Evolutionary conservation across 2,888 invertebrate genomes (phyloP).

Genomic region (Tetrapedia diversipes): DNA sequence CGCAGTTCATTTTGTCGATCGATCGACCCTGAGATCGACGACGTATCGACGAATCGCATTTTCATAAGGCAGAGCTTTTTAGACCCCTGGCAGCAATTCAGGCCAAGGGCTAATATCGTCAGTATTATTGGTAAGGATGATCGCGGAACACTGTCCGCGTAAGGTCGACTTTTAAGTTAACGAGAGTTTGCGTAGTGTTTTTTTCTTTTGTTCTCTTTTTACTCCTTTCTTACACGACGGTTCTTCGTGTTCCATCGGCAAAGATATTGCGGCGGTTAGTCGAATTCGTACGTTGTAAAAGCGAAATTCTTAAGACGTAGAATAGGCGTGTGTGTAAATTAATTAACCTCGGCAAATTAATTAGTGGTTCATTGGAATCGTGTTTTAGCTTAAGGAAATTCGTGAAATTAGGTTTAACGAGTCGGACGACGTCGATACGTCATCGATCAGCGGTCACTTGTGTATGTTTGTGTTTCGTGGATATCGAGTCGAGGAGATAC

Average conservation of each 20-base stretch:
- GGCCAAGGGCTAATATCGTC: constrained; percentile 30
- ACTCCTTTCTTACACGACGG: background rate
- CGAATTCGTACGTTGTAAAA: background rate
- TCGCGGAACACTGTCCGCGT: background rate
- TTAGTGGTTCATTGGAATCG: background rate
- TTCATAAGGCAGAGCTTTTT: too few relatives aligned
- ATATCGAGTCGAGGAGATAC: background rate
- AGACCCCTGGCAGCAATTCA: constrained; percentile 14
- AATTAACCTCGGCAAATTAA: background rate
- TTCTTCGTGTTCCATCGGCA: background rate
- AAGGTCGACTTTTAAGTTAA: constrained; percentile 27
- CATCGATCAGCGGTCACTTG: background rate
- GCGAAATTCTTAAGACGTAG: constrained; percentile 1
- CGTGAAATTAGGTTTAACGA: constrained; percentile 33
- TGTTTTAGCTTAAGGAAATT: constrained; percentile 36
- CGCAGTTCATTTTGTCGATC: background rate
- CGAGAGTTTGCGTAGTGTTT: constrained; percentile 1
- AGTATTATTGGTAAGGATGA: constrained; percentile 49
- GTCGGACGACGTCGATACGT: constrained; percentile 11
- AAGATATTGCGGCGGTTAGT: background rate
- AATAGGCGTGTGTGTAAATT: constrained; percentile 8
- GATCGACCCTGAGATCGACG: constrained; percentile 17
- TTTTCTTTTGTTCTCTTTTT: background rate
- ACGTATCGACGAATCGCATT: constrained; percentile 34
- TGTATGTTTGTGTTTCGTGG: background rate